Base-by-base conservation (phyloP, 2,888 invertebrate genomes). In the Eilema depressum region DNA sequence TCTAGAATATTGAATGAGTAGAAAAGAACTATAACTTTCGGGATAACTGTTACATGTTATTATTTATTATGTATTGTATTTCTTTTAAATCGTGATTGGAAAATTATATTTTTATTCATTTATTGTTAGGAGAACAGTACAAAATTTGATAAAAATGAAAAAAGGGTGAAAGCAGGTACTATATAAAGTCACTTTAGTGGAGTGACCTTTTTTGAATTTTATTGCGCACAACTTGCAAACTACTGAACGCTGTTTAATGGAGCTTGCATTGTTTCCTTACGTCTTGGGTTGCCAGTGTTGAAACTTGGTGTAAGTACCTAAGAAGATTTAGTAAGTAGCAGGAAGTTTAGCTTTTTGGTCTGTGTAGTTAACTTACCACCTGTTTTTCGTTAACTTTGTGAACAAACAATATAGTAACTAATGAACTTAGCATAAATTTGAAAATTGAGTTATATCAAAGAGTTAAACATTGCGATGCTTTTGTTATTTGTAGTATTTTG, bases 211-310 rank as follows among this genome's bases (percentile, higher is more conserved):
- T 73, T 73, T 69, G 69, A 69, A 74, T 77, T 81, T 80, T 81
- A 76, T 79, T 79, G 77, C 72, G 73, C 64, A 65, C 66, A 73
- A 72, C 77, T 79, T 76, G 65, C 67, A 73, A 76, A 71, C 74
- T 75, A 79, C 74, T 79, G 72, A 75, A 69, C 70, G 72, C n/a
- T 66, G 56, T 76, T 74, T 80, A 74, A 80, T 80, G 61, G 71
- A 33, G 66, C 66, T 77, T 70, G 70, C 69, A 69, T 73, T 78
- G 77, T 79, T 75, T 41, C 33, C 57, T 75, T 74, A 71, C 64
- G 11, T n/a, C 53, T 70, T 41, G 53, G 59, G 64, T 67, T 63
- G 68, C 69, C 69, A 30, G 14, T 33, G 20, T 26, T 37, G 14
- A 26, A 30, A 69, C 28, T 69, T 69, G 59, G 57, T 60, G 53